Evolutionary conservation across 2,113 vertebrate genomes (phyloP).

Genomic region (Coregonus clupeaformis): DNA sequence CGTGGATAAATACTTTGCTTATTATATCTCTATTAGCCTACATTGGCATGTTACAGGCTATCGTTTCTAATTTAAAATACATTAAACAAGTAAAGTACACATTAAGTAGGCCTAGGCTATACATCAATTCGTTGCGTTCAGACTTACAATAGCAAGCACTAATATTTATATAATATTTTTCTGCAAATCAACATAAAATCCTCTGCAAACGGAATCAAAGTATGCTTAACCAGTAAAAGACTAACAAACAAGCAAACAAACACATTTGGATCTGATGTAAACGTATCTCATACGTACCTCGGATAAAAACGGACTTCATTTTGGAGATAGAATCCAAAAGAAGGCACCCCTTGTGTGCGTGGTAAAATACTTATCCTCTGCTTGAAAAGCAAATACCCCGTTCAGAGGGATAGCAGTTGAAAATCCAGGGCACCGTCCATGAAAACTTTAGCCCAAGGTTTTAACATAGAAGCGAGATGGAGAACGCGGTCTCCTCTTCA

Average conservation of each 20-base stretch:
- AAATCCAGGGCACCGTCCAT: slow-evolving; percentile 2
- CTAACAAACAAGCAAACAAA: no score
- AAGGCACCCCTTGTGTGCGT: background rate
- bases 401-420: background rate
- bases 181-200: background rate
- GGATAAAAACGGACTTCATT: slow-evolving; percentile 10
- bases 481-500: slow-evolving; percentile 2
- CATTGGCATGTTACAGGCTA: no score
- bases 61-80: no score
- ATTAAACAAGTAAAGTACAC: no score
- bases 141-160: background rate
- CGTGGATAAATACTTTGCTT: no score
- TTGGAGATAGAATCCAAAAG: background rate
- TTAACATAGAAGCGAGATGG: background rate
- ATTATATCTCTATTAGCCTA: no score
- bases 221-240: background rate
- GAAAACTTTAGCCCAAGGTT: slow-evolving; percentile 5
- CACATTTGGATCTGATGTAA: background rate
- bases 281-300: background rate
- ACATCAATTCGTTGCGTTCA: no score
- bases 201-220: background rate
- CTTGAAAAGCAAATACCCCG: background rate
- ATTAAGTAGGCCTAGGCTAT: no score
- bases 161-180: background rate
- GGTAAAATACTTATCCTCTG: background rate